Evolutionary conservation across 2,113 vertebrate genomes (phyloP).

Genomic region (Hirundichthys speculiger): DNA sequence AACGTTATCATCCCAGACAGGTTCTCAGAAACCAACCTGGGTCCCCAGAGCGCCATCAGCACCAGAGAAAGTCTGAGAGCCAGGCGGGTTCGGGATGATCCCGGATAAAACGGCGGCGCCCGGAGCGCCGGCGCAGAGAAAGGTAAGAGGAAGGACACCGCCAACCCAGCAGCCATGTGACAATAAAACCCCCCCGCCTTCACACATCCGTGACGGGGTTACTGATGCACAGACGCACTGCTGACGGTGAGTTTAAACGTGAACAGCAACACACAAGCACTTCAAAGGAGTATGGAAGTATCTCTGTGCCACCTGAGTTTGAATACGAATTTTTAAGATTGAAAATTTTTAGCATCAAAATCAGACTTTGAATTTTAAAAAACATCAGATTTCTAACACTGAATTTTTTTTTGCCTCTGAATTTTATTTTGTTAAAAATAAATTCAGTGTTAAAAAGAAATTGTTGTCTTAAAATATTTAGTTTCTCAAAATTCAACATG

Average conservation of each 20-base stretch:
- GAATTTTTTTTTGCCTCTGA: no score
- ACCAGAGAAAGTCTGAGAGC: slow-evolving; percentile 35
- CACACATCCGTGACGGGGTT: slow-evolving; percentile 42
- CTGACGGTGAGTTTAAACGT: not conserved
- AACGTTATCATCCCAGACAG: not conserved
- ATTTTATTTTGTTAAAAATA: no score
- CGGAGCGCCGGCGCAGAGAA: slow-evolving; percentile 29
- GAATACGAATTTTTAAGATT: no score
- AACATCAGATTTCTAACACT: no score
- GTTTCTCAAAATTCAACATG: no score
- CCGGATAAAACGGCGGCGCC: slow-evolving; percentile 32
- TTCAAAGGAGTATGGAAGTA: no score
- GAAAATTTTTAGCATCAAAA: no score
- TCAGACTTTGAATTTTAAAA: no score
- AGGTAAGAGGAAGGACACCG: slow-evolving; percentile 29
- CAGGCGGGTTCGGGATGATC: slow-evolving; percentile 30
- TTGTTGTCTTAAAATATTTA: no score
- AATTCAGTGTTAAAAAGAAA: no score
- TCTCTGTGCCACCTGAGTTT: no score
- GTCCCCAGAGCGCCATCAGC: slow-evolving; percentile 23
- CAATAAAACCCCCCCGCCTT: slow-evolving; percentile 54
- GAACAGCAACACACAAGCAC: slow-evolving; percentile 7
- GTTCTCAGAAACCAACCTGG: not conserved
- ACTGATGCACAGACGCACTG: slow-evolving; percentile 36
- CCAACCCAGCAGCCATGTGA: slow-evolving; percentile 42